Evolutionary conservation across 2,888 invertebrate species (phyloP), one percentile per base, ranked within the genome.

Genomic region (Geotrupes spiniger): DNA sequence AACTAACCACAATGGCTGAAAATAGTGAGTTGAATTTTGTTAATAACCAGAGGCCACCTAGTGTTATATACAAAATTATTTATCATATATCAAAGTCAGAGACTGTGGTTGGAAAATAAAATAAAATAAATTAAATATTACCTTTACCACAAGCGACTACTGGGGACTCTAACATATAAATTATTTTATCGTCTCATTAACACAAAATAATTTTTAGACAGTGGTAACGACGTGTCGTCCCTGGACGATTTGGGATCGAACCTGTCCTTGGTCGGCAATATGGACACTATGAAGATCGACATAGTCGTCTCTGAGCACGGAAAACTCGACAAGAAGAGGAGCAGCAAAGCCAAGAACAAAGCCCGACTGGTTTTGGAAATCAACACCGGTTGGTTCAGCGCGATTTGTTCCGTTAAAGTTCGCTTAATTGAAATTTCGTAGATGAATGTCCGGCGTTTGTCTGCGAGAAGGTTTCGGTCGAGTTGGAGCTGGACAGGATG

Each of bases 251-350:
- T 92, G 64, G 95, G 91, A 31, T 93, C 90, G 17, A 91, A 90
- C 73, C 77, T 92, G 55, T 89, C 90, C 2, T 76, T 92, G 38
- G 83, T 88, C 54, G 90, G 90, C 4, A 85, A 86, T 64, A 85
- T 96, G 75, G 93, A 94, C 62, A 83, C 86, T 4, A 84, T 96
- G 76, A 83, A 91, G 56, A 90, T 96, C 49, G 92, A 96, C 72
- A 96, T 97, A 70, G 92, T 95, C 3, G 95, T 96, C 57, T 92
- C 94, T 61, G 94, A 95, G 69, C 81, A 82, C 64, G 84, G 84
- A 12, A 81, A 81, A 69, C 76, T 79, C n/a, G 79, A 81, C 27
- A 82, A 80, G 60, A 84, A 78, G 60, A 78, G 75, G 60, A 21
- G 6, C n/a, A 71, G 72, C 51, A 73, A 76, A 60, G 70, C 67